phyloP scores from a whole-genome alignment of 2,113 vertebrate species.

The Pyrgilauda ruficollis region DNA sequence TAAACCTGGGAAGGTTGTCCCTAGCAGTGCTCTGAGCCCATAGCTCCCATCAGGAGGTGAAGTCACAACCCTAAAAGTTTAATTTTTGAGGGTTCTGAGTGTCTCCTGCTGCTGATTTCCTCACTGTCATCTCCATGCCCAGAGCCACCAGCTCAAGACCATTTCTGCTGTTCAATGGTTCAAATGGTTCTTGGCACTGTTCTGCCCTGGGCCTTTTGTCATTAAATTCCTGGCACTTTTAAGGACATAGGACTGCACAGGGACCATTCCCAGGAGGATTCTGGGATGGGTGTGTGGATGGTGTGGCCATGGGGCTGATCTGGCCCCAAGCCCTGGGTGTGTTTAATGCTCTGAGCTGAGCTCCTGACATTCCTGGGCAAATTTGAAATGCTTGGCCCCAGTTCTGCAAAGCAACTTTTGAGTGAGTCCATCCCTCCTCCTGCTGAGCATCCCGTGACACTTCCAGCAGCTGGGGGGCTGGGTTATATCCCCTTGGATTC shows the following conservation, averaged over 20 bases:
- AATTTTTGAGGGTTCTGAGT: background rate
- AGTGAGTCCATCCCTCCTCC: background rate
- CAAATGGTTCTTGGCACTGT: background rate
- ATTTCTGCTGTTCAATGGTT: background rate
- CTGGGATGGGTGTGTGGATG: background rate
- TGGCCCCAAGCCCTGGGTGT: accelerated
- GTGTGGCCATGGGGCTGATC: background rate
- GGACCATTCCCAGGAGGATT: background rate
- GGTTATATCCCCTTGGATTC: background rate
- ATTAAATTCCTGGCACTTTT: background rate
- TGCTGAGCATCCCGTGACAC: background rate
- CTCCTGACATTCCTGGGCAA: background rate
- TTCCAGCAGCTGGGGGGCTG: background rate
- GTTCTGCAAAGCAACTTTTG: background rate
- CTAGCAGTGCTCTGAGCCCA: accelerated
- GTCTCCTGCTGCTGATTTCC: background rate
- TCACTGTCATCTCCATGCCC: background rate
- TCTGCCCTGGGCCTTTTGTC: background rate
- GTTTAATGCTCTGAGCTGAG: background rate
- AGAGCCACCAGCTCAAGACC: background rate
- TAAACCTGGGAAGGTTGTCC: background rate
- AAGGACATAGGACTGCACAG: background rate
- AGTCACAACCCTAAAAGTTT: background rate
- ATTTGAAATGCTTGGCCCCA: background rate
- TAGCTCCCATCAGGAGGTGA: background rate